These are phyloP conservation scores for Xyliphius kryptos DNA, from an alignment of 2,113 vertebrate genomes.

Conservation along the genomic window DNA sequence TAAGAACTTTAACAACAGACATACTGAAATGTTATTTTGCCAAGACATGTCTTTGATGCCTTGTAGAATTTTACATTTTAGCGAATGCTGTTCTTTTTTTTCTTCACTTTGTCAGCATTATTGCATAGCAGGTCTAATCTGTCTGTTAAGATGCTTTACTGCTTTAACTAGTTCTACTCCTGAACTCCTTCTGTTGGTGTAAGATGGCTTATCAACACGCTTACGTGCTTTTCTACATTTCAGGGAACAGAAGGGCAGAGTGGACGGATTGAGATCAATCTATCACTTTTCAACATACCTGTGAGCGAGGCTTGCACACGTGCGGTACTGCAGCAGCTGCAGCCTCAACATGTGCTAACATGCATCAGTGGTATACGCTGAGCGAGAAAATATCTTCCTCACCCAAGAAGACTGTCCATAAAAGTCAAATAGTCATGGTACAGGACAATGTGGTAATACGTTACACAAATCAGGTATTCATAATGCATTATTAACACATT, in stretches of 20 bases:
- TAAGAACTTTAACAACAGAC: too few relatives aligned
- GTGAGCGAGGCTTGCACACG: constrained; percentile 2
- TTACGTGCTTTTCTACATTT: constrained; percentile 20
- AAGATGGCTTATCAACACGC: constrained; percentile 15
- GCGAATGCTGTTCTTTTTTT: not conserved
- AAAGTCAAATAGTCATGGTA: not conserved
- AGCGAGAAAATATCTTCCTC: not conserved
- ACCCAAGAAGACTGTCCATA: not conserved
- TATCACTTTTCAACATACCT: constrained; percentile 12
- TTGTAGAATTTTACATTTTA: not conserved
- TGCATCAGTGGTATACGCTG: not conserved
- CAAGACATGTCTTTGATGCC: not conserved
- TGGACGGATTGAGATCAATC: constrained; percentile 9
- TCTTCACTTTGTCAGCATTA: not conserved
- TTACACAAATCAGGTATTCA: too few relatives aligned
- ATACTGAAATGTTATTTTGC: too few relatives aligned
- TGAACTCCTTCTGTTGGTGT: constrained; percentile 6
- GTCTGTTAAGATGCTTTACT: not conserved
- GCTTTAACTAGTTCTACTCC: not conserved
- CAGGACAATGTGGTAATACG: not conserved
- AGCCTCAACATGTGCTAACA: constrained; percentile 10
- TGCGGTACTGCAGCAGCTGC: constrained; percentile 8
- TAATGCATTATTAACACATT: too few relatives aligned
- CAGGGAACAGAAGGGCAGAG: not conserved
- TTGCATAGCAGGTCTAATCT: not conserved